Conservation (phyloP, 2,888 invertebrate species). For the Ephialtes manifestator region DNA sequence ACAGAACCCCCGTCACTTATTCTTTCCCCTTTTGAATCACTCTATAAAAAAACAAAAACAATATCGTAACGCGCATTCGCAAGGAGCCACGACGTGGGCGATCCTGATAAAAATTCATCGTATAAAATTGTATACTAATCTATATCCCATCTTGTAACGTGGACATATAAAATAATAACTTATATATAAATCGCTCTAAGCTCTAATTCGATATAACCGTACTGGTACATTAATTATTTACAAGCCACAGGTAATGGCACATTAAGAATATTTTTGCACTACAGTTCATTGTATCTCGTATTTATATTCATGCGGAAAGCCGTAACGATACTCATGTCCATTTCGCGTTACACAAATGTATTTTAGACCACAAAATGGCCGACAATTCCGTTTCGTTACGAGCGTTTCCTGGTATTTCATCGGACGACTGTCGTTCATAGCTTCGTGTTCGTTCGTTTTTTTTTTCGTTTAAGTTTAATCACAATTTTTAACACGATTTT, state of each 20-base stretch:
- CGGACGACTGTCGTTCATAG: constrained; percentile 50
- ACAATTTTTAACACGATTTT: constrained; percentile 81
- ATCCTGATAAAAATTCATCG: constrained; percentile 55
- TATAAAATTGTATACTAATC: constrained; percentile 62
- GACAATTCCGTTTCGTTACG: background rate
- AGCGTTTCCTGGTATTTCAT: constrained; percentile 37
- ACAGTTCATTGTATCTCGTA: constrained; percentile 76
- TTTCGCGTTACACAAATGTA: background rate
- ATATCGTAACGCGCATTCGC: constrained; percentile 59
- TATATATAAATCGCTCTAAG: constrained; percentile 58
- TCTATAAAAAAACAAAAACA: constrained; percentile 44
- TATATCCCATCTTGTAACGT: constrained; percentile 40
- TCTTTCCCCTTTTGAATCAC: constrained; percentile 44
- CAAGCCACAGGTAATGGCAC: constrained; percentile 85
- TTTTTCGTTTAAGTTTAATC: constrained; percentile 76
- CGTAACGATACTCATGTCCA: constrained; percentile 31
- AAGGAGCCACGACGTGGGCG: constrained; percentile 23
- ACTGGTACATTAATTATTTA: constrained; percentile 80
- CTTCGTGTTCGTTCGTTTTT: constrained; percentile 37
- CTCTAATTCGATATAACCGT: constrained; percentile 55
- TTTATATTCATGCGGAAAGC: constrained; percentile 45
- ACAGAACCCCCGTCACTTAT: constrained; percentile 51
- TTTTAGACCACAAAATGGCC: background rate
- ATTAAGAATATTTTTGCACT: constrained; percentile 85
- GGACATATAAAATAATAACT: constrained; percentile 53